These are phyloP conservation scores for Agrotis segetum DNA, from an alignment of 2,888 invertebrate genomes.

Conservation along the genomic window DNA sequence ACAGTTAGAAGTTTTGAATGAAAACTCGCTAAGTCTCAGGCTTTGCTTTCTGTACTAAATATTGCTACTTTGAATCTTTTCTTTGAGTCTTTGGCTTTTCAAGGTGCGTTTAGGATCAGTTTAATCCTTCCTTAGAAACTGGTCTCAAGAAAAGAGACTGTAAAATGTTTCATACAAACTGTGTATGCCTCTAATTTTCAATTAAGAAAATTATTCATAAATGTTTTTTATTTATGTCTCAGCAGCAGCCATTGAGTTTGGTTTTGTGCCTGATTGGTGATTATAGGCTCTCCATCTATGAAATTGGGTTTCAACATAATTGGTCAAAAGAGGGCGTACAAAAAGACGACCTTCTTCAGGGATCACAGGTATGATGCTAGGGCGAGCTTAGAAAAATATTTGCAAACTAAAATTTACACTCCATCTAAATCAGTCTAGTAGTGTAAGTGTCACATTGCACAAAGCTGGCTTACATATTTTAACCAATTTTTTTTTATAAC, in stretches of 20 bases:
- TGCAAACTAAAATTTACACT: not conserved
- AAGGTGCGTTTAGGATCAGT: not conserved
- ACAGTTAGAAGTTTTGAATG: constrained; percentile 51
- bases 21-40: constrained; percentile 21
- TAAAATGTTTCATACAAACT: constrained; percentile 25
- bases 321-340: too few relatives aligned
- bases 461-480: not conserved
- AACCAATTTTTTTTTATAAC: too few relatives aligned
- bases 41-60: constrained; percentile 18
- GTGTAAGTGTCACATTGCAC: too few relatives aligned
- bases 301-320: too few relatives aligned
- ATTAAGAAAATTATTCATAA: not conserved
- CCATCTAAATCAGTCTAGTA: not conserved
- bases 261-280: too few relatives aligned
- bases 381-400: not conserved
- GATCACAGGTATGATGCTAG: too few relatives aligned
- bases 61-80: not conserved
- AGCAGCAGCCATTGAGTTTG: too few relatives aligned
- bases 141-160: constrained; percentile 17
- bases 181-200: constrained; percentile 1
- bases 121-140: constrained; percentile 29
- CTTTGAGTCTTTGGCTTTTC: constrained; percentile 10
- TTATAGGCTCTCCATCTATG: too few relatives aligned
- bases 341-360: too few relatives aligned
- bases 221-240: not conserved